Conservation (phyloP, 1,140 invertebrate species). For the Camponotus vicinus region DNA sequence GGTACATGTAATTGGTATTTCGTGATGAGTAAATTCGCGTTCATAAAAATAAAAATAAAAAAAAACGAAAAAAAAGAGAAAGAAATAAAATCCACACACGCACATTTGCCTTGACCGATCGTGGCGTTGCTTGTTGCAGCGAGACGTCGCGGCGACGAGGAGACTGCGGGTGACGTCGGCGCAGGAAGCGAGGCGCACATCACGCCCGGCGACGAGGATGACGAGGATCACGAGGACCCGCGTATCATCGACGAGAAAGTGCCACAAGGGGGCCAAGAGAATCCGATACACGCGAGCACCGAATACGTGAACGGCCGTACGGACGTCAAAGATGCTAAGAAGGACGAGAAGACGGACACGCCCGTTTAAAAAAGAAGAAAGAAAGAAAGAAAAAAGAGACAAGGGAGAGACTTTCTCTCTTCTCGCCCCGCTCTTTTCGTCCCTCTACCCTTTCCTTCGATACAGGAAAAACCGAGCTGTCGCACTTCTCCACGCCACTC, state of each 20-base stretch:
- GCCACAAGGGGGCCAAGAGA: constrained; percentile 84
- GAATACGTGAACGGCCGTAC: constrained; percentile 84
- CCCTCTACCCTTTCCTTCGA: constrained; percentile 19
- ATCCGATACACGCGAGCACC: constrained; percentile 84
- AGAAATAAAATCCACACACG: constrained; percentile 69
- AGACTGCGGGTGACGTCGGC: constrained; percentile 83
- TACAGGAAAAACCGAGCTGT: constrained; percentile 43
- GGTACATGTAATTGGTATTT: neutral
- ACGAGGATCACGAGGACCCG: constrained; percentile 83
- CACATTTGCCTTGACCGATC: constrained; percentile 85
- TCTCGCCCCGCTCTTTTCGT: neutral
- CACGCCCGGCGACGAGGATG: constrained; percentile 84
- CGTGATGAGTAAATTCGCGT: constrained; percentile 20
- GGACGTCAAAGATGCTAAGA: constrained; percentile 83
- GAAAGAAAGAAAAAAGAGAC: neutral
- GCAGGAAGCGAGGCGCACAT: constrained; percentile 85
- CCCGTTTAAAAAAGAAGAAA: constrained; percentile 79
- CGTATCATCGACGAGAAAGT: constrained; percentile 84
- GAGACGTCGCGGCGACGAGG: constrained; percentile 85
- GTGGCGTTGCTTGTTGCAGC: constrained; percentile 87
- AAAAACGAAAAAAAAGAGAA: constrained; percentile 34
- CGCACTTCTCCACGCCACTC: constrained; percentile 12
- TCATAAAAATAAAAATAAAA: neutral
- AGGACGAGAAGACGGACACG: constrained; percentile 84
- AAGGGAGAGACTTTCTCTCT: constrained; percentile 5